Conservation (phyloP, 1,140 invertebrate species). For the Bombus impatiens region DNA sequence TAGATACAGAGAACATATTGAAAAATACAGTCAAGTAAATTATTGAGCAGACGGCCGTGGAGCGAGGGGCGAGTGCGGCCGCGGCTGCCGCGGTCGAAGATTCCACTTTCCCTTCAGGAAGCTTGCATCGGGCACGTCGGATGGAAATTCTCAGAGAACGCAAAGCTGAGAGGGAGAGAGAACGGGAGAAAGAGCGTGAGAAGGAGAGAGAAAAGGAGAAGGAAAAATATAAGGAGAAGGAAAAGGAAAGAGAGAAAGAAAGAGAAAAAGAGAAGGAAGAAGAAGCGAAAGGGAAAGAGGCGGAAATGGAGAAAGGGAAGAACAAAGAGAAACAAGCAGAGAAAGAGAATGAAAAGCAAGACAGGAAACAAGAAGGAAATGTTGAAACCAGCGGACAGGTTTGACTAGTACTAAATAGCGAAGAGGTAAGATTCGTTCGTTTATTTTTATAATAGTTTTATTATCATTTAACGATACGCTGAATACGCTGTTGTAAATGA, state of each 20-base stretch:
- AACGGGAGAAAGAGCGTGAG: slow-evolving; percentile 61
- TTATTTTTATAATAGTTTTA: background rate
- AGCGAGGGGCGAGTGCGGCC: slow-evolving; percentile 73
- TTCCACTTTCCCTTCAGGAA: slow-evolving; percentile 74
- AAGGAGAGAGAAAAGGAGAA: slow-evolving; percentile 46
- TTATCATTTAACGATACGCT: background rate
- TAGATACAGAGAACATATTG: slow-evolving; percentile 1
- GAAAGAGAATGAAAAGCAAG: background rate
- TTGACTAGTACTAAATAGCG: slow-evolving; percentile 79
- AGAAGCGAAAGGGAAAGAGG: slow-evolving; percentile 43
- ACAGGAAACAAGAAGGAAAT: slow-evolving; percentile 8
- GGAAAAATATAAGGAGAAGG: slow-evolving; percentile 8
- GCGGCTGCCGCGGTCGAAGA: slow-evolving; percentile 75
- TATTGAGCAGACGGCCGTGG: slow-evolving; percentile 74
- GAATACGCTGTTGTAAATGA: background rate
- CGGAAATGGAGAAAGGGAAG: background rate
- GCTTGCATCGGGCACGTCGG: slow-evolving; percentile 70
- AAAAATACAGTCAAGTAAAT: slow-evolving; percentile 66
- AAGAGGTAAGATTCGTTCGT: slow-evolving; percentile 67
- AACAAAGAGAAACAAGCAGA: background rate
- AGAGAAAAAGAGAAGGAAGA: slow-evolving; percentile 39
- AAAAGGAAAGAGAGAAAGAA: background rate
- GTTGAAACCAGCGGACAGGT: slow-evolving; percentile 75
- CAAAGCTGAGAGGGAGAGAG: slow-evolving; percentile 69
- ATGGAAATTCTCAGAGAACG: slow-evolving; percentile 70